Evolutionary conservation across 2,888 invertebrate species (phyloP).

Genomic region (Pseudanteris insignis): DNA sequence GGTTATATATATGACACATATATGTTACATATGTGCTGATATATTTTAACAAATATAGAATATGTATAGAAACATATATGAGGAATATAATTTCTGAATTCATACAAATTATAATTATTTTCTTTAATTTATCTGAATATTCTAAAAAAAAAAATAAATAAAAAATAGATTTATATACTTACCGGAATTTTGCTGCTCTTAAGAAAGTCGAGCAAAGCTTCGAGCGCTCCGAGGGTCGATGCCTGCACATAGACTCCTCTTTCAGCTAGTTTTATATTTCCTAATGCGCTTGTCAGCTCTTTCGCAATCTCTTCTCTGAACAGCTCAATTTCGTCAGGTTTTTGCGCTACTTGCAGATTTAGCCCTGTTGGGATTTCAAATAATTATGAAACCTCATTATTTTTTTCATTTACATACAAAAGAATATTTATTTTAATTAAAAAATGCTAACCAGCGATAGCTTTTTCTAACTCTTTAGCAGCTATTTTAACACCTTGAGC

Average conservation of each 20-base stretch:
- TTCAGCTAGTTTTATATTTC: conserved; percentile 89
- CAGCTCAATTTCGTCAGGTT: conserved; percentile 93
- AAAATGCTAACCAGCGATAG: conserved; percentile 77
- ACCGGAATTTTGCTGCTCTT: conserved; percentile 93
- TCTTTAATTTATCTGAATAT: no score
- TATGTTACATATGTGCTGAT: no score
- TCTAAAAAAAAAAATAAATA: no score
- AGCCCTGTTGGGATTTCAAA: conserved; percentile 77
- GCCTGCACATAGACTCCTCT: conserved; percentile 99
- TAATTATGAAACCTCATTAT: no score
- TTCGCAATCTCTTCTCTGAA: conserved; percentile 84
- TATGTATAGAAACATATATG: no score
- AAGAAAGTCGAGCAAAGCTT: conserved; percentile 94
- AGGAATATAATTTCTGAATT: no score
- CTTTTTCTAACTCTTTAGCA: conserved; percentile 97
- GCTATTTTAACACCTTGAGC: conserved; percentile 99
- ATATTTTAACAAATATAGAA: no score
- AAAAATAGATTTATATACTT: no score
- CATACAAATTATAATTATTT: no score
- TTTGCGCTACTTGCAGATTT: conserved; percentile 89
- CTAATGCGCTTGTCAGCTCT: conserved; percentile 88
- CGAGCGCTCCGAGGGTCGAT: conserved; percentile 97
- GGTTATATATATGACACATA: no score
- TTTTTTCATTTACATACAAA: no score
- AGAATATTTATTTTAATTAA: not conserved